Base-by-base conservation (phyloP, 2,797 vertebrate species). In the Tauraco hartlaubi region DNA sequence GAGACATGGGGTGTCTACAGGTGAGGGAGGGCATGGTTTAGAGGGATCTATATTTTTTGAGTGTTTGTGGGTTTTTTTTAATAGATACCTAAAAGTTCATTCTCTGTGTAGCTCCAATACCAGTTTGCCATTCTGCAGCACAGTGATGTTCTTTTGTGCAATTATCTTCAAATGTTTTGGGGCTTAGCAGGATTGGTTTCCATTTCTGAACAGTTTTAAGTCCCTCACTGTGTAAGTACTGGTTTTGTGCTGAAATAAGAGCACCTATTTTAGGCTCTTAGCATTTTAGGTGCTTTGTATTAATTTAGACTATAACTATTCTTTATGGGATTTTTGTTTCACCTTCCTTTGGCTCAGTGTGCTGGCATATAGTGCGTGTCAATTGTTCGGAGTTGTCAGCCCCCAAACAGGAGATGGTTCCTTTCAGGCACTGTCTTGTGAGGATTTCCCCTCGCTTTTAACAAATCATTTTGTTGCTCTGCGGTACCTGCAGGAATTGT, bases 281-380 rank as follows among this genome's bases (percentile, higher is more conserved):
- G 17, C 11, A 8, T 73, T 82, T 76, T 23, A 58, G 49, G 22
- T 33, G 14, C 15, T 91, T 71, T 85, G 14, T 59, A 19, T 90
- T 39, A 28, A 69, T 85, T 75, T 63, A 22, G 44, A 14, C 9
- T 59, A 5, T 54, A 25, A 23, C 68, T 78, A 4, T 72, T 71
- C 18, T 52, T 90, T 28, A 11, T 46, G 33, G 31, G 5, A 7
- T 9, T 55, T 69, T 73, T 54, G 12, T 78, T 89, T 72, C 33
- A 29, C 1, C 0, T 46, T 78, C 12, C 48, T 84, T 66, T 64
- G 67, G 22, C 59, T 58, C 0, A 0, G 9, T 58, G 46, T 29
- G 26, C 43, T 52, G 66, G 39, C n/a, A 14, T 35, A 5, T 26
- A 64, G 26, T 9, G 16, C 12, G 14, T 46, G 63, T 44, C 35